Base-by-base conservation (phyloP, 1,140 invertebrate genomes). In the Diprion similis region DNA sequence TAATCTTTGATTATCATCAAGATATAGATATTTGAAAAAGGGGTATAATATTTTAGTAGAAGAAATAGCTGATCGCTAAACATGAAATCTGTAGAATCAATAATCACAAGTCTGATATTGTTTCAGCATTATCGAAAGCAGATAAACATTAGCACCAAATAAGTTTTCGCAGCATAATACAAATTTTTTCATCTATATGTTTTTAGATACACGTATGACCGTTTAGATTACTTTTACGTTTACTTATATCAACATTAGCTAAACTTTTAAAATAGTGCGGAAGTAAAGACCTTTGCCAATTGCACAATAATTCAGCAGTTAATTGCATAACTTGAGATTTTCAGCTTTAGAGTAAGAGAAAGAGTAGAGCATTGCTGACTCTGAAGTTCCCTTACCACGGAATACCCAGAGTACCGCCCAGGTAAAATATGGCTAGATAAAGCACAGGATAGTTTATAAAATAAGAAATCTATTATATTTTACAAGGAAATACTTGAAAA, bases 401-500 rank as follows among this genome's bases (percentile, higher is more conserved):
- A 59, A 17, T 59, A 59, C 51, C 51, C 11, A 59, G 11, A 9
- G 51, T 17, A 59, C 7, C 51, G n/a, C 51, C 51, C 51, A 59
- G 51, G n/a, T 59, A 59, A 59, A 59, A 59, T 59, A 59, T 59
- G 51, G 51, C 11, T 59, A 59, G n/a, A 8, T 19, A 68, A 68
- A 68, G 24, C 24, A 68, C 67, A 68, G 11, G 13, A 18, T 68
- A 68, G 67, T 4, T 11, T 11, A 68, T 7, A 19, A 19, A 45
- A 46, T 46, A 13, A 45, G 17, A 70, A 70, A 47, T 46, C 9
- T 11, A n/a, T n/a, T 45, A 37, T 37, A 37, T 37, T 37, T 37
- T 65, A 65, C 64, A n/a, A 17, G 46, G 24, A 37, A 19, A 17
- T 47, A 24, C 45, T 37, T 70, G 48, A 70, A 11, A 10, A 37